Percentiles rank a stretch among this genome's conserved stretches.
Evolutionary conservation across 2,888 invertebrate species (phyloP).

Genomic region (Andrena marginata): DNA sequence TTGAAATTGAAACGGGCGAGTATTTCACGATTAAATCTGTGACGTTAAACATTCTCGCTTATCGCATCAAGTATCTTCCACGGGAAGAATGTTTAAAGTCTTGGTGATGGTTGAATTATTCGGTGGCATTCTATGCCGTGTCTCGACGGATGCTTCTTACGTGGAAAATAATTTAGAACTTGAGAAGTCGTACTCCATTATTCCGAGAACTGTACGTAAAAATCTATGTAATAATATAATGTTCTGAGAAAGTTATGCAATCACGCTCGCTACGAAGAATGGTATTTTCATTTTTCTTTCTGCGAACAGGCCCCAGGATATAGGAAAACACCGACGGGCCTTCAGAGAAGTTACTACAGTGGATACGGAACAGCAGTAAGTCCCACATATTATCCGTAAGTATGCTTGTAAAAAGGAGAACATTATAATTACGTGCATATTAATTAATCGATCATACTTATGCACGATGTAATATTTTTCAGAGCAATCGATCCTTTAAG

Average conservation of each 20-base stretch:
- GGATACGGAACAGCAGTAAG: constrained; percentile 70
- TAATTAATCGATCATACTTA: neutral
- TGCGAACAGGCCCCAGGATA: neutral
- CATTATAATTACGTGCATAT: neutral
- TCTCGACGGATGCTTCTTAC: constrained; percentile 5
- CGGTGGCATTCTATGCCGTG: constrained; percentile 25
- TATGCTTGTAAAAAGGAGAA: neutral
- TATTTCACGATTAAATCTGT: neutral
- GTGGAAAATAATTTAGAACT: constrained; percentile 1
- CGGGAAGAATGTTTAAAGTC: constrained; percentile 10
- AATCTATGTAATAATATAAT: neutral
- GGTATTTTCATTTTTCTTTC: neutral
- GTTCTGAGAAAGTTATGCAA: neutral
- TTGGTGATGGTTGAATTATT: constrained; percentile 10
- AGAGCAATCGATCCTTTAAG: constrained; percentile 84
- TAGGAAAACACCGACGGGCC: neutral
- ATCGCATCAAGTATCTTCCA: neutral
- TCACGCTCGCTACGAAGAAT: neutral
- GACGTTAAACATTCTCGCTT: neutral
- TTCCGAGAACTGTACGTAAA: neutral
- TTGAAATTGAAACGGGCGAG: neutral
- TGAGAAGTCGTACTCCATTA: neutral
- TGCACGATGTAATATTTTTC: constrained; percentile 44
- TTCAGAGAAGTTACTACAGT: constrained; percentile 74
- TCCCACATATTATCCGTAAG: constrained; percentile 72